Evolutionary conservation across 1,140 invertebrate genomes (phyloP), one percentile per base, ranked within the genome.

Genomic region (Hycleus phaleratus): DNA sequence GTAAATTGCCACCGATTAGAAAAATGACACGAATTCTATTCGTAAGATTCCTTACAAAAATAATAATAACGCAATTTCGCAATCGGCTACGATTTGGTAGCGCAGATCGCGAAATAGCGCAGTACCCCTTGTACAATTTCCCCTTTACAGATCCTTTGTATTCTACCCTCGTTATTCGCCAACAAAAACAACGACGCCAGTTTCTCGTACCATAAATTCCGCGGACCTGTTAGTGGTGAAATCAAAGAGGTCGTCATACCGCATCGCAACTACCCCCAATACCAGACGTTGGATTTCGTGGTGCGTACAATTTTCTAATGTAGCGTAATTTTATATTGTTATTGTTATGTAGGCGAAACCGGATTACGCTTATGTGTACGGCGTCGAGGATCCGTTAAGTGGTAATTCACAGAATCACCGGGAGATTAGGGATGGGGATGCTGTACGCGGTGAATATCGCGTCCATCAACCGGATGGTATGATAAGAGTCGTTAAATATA

Each of bases 361-460:
- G 4, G 82, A 85, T 67, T 87, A 87, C 62, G 77, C 79, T 38
- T 87, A 84, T 69, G 76, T 81, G 1, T 87, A 86, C 67, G 84
- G 84, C 40, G 83, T 87, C 9, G 79, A 84, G 57, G 85, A 87
- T 72, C 81, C 82, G 2, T 74, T 79, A 64, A 85, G 79, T 60
- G 83, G 86, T 44, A 84, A 88, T 71, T 79, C 78, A 50, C 85
- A 88, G 70, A 81, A 80, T 60, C 83, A 85, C 59, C 79, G 82
- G 60, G 85, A 88, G 70, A 79, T 77, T 42, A 78, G 85, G 42
- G 78, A 84, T 58, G 86, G 86, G 38, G 84, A 88, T 65, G 76
- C 79, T 2, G 85, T 88, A 24, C 74, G 74, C 12, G 86, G 86
- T 24, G 80, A 84, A 67, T 88, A 87, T 73, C 82, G 79, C 4